Evolutionary conservation across 2,888 invertebrate genomes (phyloP), one percentile per base, ranked within the genome.

Genomic region (Gari tellinella): DNA sequence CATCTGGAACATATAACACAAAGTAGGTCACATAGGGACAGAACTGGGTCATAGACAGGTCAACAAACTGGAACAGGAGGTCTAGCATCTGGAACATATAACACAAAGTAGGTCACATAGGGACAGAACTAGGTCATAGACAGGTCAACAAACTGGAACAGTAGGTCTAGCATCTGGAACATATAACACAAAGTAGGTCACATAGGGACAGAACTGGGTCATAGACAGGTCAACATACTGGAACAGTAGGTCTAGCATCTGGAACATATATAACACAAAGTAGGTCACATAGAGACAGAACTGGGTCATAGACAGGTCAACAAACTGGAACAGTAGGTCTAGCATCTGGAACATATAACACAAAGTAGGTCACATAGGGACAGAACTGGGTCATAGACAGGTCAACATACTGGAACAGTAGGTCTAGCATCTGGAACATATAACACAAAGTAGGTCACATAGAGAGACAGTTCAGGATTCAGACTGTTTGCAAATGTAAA

Each of bases 341-440:
- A 91, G 64, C 82, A 92, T 90, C 90, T 91, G 78, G 14, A 70
- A 73, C 49, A 52, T 26, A 52, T 8, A 52, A 31, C 17, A 49
- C 12, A 51, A 51, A n/a, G n/a, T n/a, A n/a, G n/a, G n/a, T n/a
- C n/a, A n/a, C n/a, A n/a, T n/a, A n/a, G n/a, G 79, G 79, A 78
- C 79, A 84, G 25, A 84, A 73, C 55, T 83, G 74, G 14, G 89
- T 90, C 87, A 92, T 89, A 0, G 91, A 85, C 48, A 89, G 56
- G 58, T 92, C 91, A 14, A 92, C 91, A 86, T 88, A 92, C 55
- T 88, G 87, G 70, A 90, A 86, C 57, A 92, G 69, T 15, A 92
- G 63, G 46, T 91, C 90, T 49, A 91, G 64, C 82, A 92, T 90
- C 90, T 91, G 78, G 14, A 70, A 73, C 49, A 52, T 26, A 52